Base-by-base conservation (phyloP, 2,888 invertebrate species). In the Cantharis flavilabris region DNA sequence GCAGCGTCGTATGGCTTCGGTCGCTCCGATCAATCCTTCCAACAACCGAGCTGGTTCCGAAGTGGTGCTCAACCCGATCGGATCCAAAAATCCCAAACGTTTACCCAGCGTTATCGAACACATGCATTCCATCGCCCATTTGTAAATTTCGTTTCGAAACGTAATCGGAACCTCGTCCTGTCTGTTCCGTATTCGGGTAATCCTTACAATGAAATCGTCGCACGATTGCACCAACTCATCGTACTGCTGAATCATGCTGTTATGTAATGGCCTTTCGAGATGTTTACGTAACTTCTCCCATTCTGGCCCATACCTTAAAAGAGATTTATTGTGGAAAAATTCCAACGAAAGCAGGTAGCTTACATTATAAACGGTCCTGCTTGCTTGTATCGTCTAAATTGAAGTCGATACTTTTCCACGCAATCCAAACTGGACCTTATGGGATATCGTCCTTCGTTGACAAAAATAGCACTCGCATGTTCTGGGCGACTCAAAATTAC, bases 51-150 rank as follows among this genome's bases (percentile, higher is more conserved):
- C 89, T 78, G 91, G 89, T 81, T 93, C 93, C 13, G 90, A 89
- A 84, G 90, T 84, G 83, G 90, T 80, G 86, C 91, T 89, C 83
- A 90, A 78, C 85, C 89, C 84, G 82, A 84, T 81, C 82, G 90
- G 72, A 86, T 92, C 89, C 65, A 93, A 86, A 85, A 93, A 93
- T 0, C 93, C 92, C 72, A 95, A 90, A 69, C 91, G 90, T 83
- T 91, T 92, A n/a, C 90, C 90, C 81, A 92, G 90, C 76, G 90
- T 86, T 23, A 91, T 84, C 9, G 86, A 83, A 88, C 90, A 91
- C 85, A 91, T 89, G 87, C 93, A 92, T 87, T 94, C 94, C 81
- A 94, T 89, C 70, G 92, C 90, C 94, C 94, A 94, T 84, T 93
- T 93, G 82, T 91, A 90, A 26, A 93, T 84, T 83, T 93, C 92